Conservation (phyloP, 1,140 invertebrate genomes). For the Ylistrum balloti region DNA sequence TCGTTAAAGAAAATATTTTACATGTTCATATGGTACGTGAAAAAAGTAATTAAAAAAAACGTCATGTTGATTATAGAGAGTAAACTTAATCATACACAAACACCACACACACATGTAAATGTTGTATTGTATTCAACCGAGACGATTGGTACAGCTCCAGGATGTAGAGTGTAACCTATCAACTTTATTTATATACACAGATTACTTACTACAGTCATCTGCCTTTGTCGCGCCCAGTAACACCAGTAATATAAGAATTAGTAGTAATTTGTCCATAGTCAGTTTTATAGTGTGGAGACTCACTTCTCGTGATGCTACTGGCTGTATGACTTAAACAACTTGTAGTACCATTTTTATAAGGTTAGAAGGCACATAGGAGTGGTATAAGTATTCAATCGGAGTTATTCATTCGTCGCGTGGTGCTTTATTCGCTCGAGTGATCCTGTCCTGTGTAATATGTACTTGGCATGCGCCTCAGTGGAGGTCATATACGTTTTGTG, state of each 20-base stretch:
- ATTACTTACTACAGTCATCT: neutral
- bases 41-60: too few species aligned
- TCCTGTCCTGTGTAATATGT: constrained; percentile 37
- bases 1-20: too few species aligned
- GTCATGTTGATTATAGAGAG: too few species aligned
- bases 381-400: constrained; percentile 2
- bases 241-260: neutral
- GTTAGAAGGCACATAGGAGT: neutral
- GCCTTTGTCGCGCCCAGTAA: neutral
- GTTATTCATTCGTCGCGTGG: constrained; percentile 32
- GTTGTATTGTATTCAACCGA: too few species aligned
- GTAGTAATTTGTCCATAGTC: neutral
- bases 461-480: neutral
- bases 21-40: too few species aligned
- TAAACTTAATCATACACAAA: too few species aligned
- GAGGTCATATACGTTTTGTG: constrained; percentile 22
- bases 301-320: neutral
- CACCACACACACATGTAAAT: too few species aligned
- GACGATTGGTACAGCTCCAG: too few species aligned
- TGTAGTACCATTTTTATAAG: constrained; percentile 1
- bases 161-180: too few species aligned
- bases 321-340: neutral
- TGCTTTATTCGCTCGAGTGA: constrained; percentile 7
- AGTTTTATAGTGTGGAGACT: neutral
- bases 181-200: too few species aligned